Evolutionary conservation across 1,140 invertebrate genomes (phyloP).

Genomic region (Trachymyrmex septentrionalis): DNA sequence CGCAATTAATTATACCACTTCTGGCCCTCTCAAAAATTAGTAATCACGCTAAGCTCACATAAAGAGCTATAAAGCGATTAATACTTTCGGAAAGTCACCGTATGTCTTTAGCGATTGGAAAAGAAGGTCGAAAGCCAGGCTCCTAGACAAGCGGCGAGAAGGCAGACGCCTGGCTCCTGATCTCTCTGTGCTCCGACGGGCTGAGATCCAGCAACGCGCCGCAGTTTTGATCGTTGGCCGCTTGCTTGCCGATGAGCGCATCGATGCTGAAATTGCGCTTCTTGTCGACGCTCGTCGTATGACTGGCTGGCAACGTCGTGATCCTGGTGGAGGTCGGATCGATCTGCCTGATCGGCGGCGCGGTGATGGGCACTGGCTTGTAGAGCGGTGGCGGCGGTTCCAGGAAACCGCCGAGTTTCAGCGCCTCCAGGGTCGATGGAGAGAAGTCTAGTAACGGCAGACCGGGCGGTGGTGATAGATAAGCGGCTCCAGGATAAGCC

Average conservation of each 20-base stretch:
- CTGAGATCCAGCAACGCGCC: constrained; percentile 83
- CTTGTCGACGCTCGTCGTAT: constrained; percentile 77
- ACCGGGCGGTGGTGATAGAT: constrained; percentile 84
- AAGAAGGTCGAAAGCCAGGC: background rate
- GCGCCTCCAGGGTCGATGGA: constrained; percentile 84
- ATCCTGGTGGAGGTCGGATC: constrained; percentile 72
- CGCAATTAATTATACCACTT: background rate
- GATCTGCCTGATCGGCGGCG: constrained; percentile 76
- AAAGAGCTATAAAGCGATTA: background rate
- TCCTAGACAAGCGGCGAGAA: constrained; percentile 84
- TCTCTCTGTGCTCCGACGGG: constrained; percentile 84
- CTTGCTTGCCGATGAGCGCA: constrained; percentile 86
- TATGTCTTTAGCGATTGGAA: background rate
- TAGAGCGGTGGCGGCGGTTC: constrained; percentile 84
- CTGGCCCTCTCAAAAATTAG: background rate
- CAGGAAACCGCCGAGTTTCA: constrained; percentile 84
- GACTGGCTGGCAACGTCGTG: constrained; percentile 42
- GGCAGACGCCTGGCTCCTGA: constrained; percentile 85
- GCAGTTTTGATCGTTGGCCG: constrained; percentile 78
- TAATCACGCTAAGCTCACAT: background rate
- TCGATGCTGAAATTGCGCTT: constrained; percentile 87
- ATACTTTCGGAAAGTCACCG: background rate
- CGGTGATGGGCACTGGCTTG: constrained; percentile 86
- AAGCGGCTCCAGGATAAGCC: constrained; percentile 79
- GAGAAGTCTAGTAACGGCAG: constrained; percentile 86